Base-by-base conservation (phyloP, 2,888 invertebrate species). In the Laspeyria flexula region DNA sequence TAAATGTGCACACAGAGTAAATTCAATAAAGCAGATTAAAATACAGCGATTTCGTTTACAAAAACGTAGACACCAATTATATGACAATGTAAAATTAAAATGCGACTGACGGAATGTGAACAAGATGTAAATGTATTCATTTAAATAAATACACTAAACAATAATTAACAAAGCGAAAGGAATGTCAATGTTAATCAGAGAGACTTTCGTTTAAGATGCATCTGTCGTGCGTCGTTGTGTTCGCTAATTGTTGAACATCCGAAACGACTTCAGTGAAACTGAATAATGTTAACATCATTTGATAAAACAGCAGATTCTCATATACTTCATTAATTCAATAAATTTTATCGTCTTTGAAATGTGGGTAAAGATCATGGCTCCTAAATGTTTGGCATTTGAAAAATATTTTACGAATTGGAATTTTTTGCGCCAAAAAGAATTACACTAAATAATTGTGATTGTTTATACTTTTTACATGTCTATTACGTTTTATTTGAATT, bases 191-290 rank as follows among this genome's bases (percentile, higher is more conserved):
- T 30, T 57, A 57, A 64, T 61, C 57, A 46, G 41, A 16, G 44
- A 57, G 58, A 77, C 73, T 77, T 78, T 77, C 75, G 51, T 76
- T 76, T 68, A 47, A 45, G 54, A 44, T 63, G 61, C 62, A 64
- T 62, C 53, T 66, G 68, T 59, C 65, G 74, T 73, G 77, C 77
- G 62, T 68, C 56, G 67, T 53, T 60, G 61, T 64, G 56, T 64
- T 47, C 18, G 43, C 39, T 74, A 72, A 74, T 66, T 69, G 69
- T 57, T 50, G 45, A 52, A 63, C 65, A 74, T 73, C 66, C 63
- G 47, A 59, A 60, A 65, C 65, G 52, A 66, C 69, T 56, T 52
- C 10, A 44, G 57, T 53, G 65, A 65, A 59, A 61, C 45, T 30
- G 13, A 65, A 45, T 38, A 43, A 43, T 10, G 18, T 40, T 60